Evolutionary conservation across 2,113 vertebrate species (phyloP).

Genomic region (Petroica traversi): DNA sequence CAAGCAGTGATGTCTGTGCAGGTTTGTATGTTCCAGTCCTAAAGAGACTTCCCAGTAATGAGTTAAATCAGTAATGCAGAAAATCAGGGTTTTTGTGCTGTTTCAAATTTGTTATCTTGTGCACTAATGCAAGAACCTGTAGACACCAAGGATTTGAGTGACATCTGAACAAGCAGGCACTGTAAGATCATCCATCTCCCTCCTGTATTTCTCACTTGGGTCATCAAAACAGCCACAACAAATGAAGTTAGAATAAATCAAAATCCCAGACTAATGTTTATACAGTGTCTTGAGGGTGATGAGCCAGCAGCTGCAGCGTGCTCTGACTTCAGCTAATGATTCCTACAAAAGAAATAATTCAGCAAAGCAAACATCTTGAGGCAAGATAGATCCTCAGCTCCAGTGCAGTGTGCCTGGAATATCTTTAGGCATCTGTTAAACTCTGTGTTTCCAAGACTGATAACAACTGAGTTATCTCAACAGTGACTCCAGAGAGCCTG

Average conservation of each 20-base stretch:
- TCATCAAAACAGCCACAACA: not conserved
- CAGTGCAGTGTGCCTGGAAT: not conserved
- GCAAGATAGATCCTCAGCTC: not conserved
- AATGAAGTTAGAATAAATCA: constrained; percentile 36
- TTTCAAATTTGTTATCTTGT: not conserved
- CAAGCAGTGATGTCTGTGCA: not conserved
- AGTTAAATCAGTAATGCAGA: not conserved
- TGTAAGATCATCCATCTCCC: not conserved
- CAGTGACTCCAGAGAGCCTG: not conserved
- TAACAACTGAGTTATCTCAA: not conserved
- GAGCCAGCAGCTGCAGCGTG: not conserved
- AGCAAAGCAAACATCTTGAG: constrained; percentile 48
- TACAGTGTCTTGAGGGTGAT: constrained; percentile 9
- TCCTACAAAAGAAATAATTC: constrained; percentile 27
- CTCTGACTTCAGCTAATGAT: constrained; percentile 18
- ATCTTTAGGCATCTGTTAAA: constrained; percentile 1
- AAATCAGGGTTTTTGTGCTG: not conserved
- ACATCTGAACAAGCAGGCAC: not conserved
- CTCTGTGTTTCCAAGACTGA: not conserved
- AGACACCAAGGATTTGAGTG: not conserved
- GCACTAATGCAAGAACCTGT: not conserved
- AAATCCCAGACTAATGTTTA: constrained; percentile 13
- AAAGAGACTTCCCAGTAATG: not conserved
- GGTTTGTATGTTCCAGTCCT: not conserved
- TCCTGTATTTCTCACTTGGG: not conserved